Conservation (phyloP, 1,140 invertebrate genomes). For the Drosophila bocki region DNA sequence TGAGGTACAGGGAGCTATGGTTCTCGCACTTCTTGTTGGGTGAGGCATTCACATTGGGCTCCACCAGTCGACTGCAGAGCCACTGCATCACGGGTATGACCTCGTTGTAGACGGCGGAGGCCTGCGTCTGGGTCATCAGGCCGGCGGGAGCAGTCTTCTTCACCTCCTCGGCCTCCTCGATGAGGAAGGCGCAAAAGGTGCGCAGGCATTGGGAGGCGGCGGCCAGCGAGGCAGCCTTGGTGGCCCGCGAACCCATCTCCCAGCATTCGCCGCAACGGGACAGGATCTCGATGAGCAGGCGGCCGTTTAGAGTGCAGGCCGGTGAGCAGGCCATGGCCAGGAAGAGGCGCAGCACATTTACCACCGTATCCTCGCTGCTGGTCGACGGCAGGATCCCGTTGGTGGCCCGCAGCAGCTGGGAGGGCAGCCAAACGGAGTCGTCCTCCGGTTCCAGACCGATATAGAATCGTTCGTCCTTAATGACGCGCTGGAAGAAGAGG, state of each 20-base stretch:
- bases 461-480: conserved; percentile 95
- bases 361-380: conserved; percentile 90
- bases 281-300: conserved; percentile 91
- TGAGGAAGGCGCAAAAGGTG: conserved; percentile 92
- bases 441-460: conserved; percentile 96
- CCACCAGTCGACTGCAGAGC: conserved; percentile 93
- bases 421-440: conserved; percentile 95
- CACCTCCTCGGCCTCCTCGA: conserved; percentile 84
- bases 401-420: conserved; percentile 94
- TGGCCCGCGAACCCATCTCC: conserved; percentile 90
- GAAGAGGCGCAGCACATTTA: conserved; percentile 88
- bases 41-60: conserved; percentile 87
- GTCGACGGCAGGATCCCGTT: conserved; percentile 90
- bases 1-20: conserved; percentile 89
- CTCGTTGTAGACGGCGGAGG: conserved; percentile 95
- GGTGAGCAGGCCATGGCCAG: conserved; percentile 92
- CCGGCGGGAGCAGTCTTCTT: conserved; percentile 82
- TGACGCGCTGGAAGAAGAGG: conserved; percentile 89
- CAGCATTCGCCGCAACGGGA: conserved; percentile 90
- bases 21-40: conserved; percentile 87
- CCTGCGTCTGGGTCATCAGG: conserved; percentile 86
- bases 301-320: conserved; percentile 92
- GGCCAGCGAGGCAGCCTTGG: conserved; percentile 92
- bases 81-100: conserved; percentile 95
- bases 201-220: conserved; percentile 93